Evolutionary conservation across 2,797 vertebrate species (phyloP).

Genomic region (Ambastaia sidthimunki): DNA sequence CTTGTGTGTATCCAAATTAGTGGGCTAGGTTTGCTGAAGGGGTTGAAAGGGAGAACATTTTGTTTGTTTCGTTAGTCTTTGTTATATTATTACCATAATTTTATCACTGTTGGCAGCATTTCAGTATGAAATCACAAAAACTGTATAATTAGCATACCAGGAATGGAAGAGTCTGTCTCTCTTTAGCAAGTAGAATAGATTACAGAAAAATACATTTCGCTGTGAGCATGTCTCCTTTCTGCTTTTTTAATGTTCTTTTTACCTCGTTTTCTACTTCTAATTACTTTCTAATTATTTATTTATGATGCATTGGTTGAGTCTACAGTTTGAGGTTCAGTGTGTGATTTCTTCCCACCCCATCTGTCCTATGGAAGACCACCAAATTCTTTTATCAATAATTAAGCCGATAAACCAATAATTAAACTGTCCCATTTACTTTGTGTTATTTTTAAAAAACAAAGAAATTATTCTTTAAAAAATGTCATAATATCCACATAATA

Average conservation of each 20-base stretch:
- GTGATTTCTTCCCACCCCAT: background rate
- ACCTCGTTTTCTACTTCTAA: background rate
- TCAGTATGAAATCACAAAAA: slow-evolving; percentile 24
- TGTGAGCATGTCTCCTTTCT: background rate
- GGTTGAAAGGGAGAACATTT: slow-evolving; percentile 6
- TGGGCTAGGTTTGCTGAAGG: background rate
- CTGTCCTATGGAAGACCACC: too few species aligned
- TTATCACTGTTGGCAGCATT: slow-evolving; percentile 20
- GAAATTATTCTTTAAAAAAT: too few species aligned
- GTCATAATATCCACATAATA: too few species aligned
- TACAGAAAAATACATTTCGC: background rate
- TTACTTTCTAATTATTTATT: background rate
- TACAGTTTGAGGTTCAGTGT: background rate
- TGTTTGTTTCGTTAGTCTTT: slow-evolving; percentile 26
- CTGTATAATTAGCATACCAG: slow-evolving; percentile 25
- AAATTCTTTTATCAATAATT: too few species aligned
- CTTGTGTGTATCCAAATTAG: slow-evolving; percentile 19
- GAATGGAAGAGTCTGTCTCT: slow-evolving; percentile 7
- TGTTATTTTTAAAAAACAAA: too few species aligned
- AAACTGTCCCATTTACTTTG: too few species aligned
- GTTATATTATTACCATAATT: slow-evolving; percentile 17
- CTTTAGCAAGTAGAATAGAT: slow-evolving; percentile 16
- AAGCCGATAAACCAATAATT: too few species aligned
- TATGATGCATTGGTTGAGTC: background rate
- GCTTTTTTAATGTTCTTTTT: background rate